Evolutionary conservation across 1,140 invertebrate species (phyloP).

Genomic region (Ceratina australensis): DNA sequence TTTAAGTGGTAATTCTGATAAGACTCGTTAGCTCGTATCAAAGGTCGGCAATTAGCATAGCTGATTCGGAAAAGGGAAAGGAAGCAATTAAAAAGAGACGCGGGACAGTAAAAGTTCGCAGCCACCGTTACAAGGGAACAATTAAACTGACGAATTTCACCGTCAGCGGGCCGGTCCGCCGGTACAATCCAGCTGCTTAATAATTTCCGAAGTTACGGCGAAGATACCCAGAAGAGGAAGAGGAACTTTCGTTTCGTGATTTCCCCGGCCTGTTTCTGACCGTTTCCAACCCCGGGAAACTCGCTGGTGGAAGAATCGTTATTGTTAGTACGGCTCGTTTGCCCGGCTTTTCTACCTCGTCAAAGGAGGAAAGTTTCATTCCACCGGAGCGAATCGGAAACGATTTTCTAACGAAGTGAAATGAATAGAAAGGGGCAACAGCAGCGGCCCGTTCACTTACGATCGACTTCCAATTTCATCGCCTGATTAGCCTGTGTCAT

Average conservation of each 20-base stretch:
- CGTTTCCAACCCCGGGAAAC: neutral
- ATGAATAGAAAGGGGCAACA: no score
- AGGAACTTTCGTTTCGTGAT: neutral
- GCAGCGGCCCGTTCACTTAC: no score
- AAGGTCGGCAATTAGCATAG: neutral
- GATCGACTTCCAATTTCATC: no score
- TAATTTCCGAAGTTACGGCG: constrained; percentile 21
- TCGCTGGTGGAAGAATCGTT: neutral
- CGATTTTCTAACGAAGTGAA: neutral
- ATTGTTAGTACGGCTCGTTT: neutral
- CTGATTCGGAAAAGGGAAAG: constrained; percentile 14
- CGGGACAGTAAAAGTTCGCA: constrained; percentile 11
- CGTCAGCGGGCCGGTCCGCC: neutral
- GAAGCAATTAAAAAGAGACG: constrained; percentile 15
- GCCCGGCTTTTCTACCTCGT: neutral
- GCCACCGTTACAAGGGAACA: constrained; percentile 11
- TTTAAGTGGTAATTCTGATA: neutral
- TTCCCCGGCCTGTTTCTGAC: neutral
- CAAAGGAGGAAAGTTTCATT: constrained; percentile 20
- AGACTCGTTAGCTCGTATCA: neutral
- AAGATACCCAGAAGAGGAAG: neutral
- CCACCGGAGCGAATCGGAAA: neutral
- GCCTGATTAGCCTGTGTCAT: no score
- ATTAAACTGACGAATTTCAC: constrained; percentile 35
- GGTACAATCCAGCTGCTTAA: constrained; percentile 24